Conservation (phyloP, 2,113 vertebrate species). For the Xerus inauris region DNA sequence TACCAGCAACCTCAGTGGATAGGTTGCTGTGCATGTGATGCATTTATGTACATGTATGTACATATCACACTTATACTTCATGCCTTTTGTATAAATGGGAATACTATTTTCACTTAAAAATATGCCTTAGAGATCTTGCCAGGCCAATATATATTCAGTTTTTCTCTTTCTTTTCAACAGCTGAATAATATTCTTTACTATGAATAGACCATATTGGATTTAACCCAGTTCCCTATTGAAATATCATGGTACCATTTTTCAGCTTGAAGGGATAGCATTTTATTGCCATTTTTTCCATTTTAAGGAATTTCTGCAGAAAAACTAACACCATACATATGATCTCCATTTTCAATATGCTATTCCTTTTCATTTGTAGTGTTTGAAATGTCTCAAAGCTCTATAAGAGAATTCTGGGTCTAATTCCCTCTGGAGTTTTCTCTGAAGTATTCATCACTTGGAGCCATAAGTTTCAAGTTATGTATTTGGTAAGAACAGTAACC, state of each 20-base stretch:
- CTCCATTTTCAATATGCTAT: constrained; percentile 73
- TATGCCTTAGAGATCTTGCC: constrained; percentile 49
- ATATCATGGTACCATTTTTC: constrained; percentile 49
- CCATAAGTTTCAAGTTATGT: constrained; percentile 63
- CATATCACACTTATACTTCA: neutral
- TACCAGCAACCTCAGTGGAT: neutral
- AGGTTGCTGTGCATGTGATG: neutral
- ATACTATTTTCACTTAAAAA: constrained; percentile 55
- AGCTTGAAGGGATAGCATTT: constrained; percentile 68
- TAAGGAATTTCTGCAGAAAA: constrained; percentile 71
- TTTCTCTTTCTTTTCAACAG: constrained; percentile 69
- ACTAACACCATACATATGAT: constrained; percentile 77
- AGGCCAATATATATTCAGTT: constrained; percentile 44
- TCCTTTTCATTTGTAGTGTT: constrained; percentile 74
- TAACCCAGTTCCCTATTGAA: constrained; percentile 58
- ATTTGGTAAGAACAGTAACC: constrained; percentile 36
- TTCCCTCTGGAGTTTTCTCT: constrained; percentile 67
- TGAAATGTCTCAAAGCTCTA: constrained; percentile 73
- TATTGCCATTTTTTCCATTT: constrained; percentile 63
- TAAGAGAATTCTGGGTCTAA: constrained; percentile 71
- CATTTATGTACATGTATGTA: neutral
- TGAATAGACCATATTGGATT: constrained; percentile 53
- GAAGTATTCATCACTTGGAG: constrained; percentile 62
- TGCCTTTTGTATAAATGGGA: constrained; percentile 14
- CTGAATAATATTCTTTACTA: constrained; percentile 52